These are phyloP conservation scores for Anarsia innoxiella DNA, from an alignment of 2,888 invertebrate genomes.

Conservation along the genomic window DNA sequence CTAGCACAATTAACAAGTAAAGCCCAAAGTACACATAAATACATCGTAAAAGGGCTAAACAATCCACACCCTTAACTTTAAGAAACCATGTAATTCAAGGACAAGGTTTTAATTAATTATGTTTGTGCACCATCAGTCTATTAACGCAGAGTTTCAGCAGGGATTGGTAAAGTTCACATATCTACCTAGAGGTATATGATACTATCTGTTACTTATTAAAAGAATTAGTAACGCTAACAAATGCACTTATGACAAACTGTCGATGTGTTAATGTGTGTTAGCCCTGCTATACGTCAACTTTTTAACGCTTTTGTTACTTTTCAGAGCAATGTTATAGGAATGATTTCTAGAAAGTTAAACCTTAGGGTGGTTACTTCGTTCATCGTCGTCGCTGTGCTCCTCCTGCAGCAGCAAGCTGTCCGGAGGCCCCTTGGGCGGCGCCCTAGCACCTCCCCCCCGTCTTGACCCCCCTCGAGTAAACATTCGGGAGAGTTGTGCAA, in stretches of 20 bases:
- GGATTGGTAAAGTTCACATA: too few species aligned
- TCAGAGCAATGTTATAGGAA: too few species aligned
- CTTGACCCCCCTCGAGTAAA: conserved; percentile 81
- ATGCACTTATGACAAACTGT: too few species aligned
- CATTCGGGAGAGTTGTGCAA: conserved; percentile 84
- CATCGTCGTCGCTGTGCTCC: conserved; percentile 78
- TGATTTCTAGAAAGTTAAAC: conserved; percentile 22
- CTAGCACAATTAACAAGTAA: conserved; percentile 1
- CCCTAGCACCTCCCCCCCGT: conserved; percentile 48
- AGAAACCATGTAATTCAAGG: neutral
- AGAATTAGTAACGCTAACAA: too few species aligned
- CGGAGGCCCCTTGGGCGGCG: conserved; percentile 66
- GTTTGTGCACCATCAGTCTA: neutral
- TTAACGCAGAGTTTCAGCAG: neutral
- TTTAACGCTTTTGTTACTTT: too few species aligned
- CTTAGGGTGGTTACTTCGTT: conserved; percentile 51
- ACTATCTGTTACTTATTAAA: too few species aligned
- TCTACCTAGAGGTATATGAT: too few species aligned
- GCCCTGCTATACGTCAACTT: too few species aligned
- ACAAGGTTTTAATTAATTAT: neutral
- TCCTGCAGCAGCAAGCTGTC: conserved; percentile 77
- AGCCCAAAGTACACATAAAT: too few species aligned
- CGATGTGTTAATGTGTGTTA: too few species aligned
- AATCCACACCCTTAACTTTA: too few species aligned
- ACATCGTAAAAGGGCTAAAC: too few species aligned